phyloP scores from a whole-genome alignment of 2,797 vertebrate species.

The Mionectes olivaceus region DNA sequence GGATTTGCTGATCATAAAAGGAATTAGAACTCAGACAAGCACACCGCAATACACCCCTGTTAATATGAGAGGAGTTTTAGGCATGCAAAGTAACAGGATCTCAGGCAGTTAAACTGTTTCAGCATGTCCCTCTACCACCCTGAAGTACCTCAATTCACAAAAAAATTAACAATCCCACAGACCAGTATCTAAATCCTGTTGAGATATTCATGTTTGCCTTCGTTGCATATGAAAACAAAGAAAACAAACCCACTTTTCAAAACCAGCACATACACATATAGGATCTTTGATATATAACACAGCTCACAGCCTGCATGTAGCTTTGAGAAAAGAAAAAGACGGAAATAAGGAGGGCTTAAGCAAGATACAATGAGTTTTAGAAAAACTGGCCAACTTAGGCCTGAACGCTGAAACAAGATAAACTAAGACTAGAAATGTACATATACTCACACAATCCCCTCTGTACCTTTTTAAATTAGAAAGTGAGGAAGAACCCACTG shows the following conservation, averaged over 20 bases:
- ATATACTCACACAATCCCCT: background rate
- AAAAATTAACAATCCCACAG: background rate
- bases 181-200: background rate
- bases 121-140: background rate
- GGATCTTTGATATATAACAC: background rate
- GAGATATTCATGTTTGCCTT: background rate
- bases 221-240: too few species aligned
- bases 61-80: background rate
- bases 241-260: background rate
- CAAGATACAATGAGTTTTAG: background rate
- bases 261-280: rapidly evolving
- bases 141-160: background rate
- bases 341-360: background rate
- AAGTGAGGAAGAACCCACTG: background rate
- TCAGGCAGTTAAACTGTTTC: background rate
- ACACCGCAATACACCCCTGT: background rate
- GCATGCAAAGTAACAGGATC: background rate
- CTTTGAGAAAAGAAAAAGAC: background rate
- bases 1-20: background rate
- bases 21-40: background rate
- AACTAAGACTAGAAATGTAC: background rate
- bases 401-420: background rate
- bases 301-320: background rate
- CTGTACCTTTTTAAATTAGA: background rate
- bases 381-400: background rate